Conservation (phyloP, 2,888 invertebrate genomes). For the Cynaeus angustus region DNA sequence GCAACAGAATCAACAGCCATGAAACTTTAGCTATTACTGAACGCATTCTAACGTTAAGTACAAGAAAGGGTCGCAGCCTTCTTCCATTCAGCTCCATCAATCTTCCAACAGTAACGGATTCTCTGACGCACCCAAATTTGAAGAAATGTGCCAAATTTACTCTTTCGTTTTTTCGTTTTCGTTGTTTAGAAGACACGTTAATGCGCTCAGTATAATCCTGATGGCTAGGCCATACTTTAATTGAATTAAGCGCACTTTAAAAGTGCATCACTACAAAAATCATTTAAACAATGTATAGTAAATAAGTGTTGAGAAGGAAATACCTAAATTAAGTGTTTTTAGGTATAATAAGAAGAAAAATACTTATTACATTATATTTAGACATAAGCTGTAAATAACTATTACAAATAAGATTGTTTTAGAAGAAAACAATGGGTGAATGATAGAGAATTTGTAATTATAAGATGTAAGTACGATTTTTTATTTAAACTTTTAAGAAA, state of each 20-base stretch:
- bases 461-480: slow-evolving; percentile 52
- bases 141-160: slow-evolving; percentile 61
- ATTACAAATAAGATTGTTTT: slow-evolving; percentile 60
- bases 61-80: slow-evolving; percentile 38
- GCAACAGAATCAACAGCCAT: slow-evolving; percentile 77
- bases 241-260: slow-evolving; percentile 67
- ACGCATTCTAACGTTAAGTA: slow-evolving; percentile 66
- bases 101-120: slow-evolving; percentile 39
- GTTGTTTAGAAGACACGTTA: slow-evolving; percentile 41
- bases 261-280: slow-evolving; percentile 68
- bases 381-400: slow-evolving; percentile 58
- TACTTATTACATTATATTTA: slow-evolving; percentile 47
- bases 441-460: slow-evolving; percentile 55
- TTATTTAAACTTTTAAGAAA: slow-evolving; percentile 38
- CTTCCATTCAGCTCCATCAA: slow-evolving; percentile 39
- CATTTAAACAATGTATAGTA: slow-evolving; percentile 67
- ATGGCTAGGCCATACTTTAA: slow-evolving; percentile 68
- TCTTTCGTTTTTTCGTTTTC: slow-evolving; percentile 43
- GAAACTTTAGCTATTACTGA: slow-evolving; percentile 90
- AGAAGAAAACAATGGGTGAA: slow-evolving; percentile 51
- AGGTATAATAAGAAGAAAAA: slow-evolving; percentile 46
- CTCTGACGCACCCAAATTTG: slow-evolving; percentile 27
- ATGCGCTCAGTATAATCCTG: slow-evolving; percentile 62
- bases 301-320: slow-evolving; percentile 52
- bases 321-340: slow-evolving; percentile 63